These are phyloP conservation scores for Pangasianodon gigas DNA, from an alignment of 2,113 vertebrate genomes.

Conservation along the genomic window DNA sequence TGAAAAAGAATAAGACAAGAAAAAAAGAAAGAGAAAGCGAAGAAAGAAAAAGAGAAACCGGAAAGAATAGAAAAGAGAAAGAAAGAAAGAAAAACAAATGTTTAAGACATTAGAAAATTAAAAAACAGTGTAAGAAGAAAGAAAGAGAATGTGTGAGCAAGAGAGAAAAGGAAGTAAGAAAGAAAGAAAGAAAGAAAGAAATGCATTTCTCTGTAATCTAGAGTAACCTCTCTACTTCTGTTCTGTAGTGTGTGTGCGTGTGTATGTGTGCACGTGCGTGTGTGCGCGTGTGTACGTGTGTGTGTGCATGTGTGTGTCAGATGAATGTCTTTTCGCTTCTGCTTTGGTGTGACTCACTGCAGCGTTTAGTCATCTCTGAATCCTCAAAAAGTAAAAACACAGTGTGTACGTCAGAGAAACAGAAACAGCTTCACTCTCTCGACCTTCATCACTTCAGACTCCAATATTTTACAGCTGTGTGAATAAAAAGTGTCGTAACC, in stretches of 20 bases:
- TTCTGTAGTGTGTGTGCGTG: neutral
- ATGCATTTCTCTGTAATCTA: neutral
- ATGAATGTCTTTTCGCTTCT: slow-evolving; percentile 29
- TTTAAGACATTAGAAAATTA: neutral
- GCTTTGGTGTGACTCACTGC: slow-evolving; percentile 19
- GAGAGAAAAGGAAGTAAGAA: neutral
- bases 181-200: neutral
- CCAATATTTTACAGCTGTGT: neutral
- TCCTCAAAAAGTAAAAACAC: neutral
- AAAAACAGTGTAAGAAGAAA: neutral
- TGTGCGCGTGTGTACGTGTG: slow-evolving; percentile 2
- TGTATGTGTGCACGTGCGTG: neutral
- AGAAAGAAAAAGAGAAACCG: too few species aligned
- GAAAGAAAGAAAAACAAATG: neutral
- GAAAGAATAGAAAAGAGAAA: neutral
- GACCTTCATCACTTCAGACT: neutral
- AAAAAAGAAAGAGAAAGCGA: neutral
- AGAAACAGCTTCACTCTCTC: neutral
- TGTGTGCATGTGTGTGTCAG: slow-evolving; percentile 8
- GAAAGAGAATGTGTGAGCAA: neutral
- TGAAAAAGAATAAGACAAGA: neutral
- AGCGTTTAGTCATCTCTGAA: neutral
- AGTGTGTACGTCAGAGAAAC: neutral
- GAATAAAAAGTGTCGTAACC: neutral
- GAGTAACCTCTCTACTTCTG: neutral